These are phyloP conservation scores for Drosophila carrolli DNA, from an alignment of 1,140 invertebrate species.

Conservation along the genomic window DNA sequence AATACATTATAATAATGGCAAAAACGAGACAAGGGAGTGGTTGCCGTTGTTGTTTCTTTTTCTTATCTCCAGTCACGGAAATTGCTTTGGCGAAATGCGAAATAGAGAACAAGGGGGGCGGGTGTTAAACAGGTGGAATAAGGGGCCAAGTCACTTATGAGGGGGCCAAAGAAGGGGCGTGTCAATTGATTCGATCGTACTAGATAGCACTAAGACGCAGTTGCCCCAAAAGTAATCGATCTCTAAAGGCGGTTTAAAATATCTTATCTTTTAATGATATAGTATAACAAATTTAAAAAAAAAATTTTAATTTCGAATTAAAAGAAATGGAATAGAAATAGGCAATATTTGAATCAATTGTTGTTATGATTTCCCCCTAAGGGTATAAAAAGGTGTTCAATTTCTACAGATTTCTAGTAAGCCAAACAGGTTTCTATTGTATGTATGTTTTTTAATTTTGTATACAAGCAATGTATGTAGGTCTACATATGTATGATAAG, in stretches of 20 bases:
- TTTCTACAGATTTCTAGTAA: constrained; percentile 8
- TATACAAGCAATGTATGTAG: too few species aligned
- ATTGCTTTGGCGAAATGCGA: constrained; percentile 32
- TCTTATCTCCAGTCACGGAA: constrained; percentile 43
- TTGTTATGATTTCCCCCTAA: background rate
- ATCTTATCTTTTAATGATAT: background rate
- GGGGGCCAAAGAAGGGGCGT: constrained; percentile 12
- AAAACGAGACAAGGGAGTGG: constrained; percentile 33
- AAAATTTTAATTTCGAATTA: too few species aligned
- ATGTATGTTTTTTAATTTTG: background rate
- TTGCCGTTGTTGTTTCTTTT: constrained; percentile 14
- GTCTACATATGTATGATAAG: constrained; percentile 2
- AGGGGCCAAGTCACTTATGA: constrained; percentile 26
- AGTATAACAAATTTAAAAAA: too few species aligned
- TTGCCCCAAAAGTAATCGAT: too few species aligned
- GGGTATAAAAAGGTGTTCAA: background rate
- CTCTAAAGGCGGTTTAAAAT: background rate
- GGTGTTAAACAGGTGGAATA: too few species aligned
- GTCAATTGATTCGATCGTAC: background rate
- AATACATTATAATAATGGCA: constrained; percentile 31
- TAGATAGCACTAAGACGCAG: too few species aligned
- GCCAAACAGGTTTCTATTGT: background rate
- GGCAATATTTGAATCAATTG: too few species aligned
- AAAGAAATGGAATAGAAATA: too few species aligned
- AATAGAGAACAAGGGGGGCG: background rate